These are phyloP conservation scores for Brachyalestes nurse DNA, from an alignment of 2,797 vertebrate species.

Conservation along the genomic window DNA sequence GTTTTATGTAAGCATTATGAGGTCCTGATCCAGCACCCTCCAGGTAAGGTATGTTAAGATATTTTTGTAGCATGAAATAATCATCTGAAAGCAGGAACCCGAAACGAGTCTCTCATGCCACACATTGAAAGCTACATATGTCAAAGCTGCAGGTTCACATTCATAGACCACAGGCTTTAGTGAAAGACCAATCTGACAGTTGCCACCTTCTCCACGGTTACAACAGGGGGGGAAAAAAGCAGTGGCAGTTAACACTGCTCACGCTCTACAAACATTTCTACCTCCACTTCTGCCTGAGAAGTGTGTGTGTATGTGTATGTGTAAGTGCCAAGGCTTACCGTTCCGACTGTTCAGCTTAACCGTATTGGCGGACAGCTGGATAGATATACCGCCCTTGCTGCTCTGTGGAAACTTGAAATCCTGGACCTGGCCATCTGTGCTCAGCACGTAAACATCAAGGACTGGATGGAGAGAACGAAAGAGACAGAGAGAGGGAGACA, in stretches of 20 bases:
- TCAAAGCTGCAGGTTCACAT: not conserved
- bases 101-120: not conserved
- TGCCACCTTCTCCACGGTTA: slow-evolving; percentile 57
- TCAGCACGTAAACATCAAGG: slow-evolving; percentile 95
- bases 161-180: slow-evolving; percentile 13
- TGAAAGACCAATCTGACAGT: slow-evolving; percentile 42
- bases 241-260: slow-evolving; percentile 49
- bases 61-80: slow-evolving; percentile 6
- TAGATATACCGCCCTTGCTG: slow-evolving; percentile 90
- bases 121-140: not conserved
- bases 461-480: slow-evolving; percentile 72
- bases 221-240: slow-evolving; percentile 28
- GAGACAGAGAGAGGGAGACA: not conserved
- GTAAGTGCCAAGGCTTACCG: slow-evolving; percentile 76
- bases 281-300: slow-evolving; percentile 8
- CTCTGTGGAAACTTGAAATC: slow-evolving; percentile 97
- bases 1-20: not conserved
- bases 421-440: slow-evolving; percentile 97
- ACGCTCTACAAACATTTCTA: slow-evolving; percentile 33
- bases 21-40: not conserved
- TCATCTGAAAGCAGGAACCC: not conserved
- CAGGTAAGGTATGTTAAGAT: not conserved
- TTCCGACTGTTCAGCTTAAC: slow-evolving; percentile 98
- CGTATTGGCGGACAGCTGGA: slow-evolving; percentile 96
- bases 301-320: slow-evolving; percentile 32